A percentile compares a stretch with the other conserved stretches of the same genome.
Conservation (phyloP, 2,113 vertebrate species). For the Dryoscopus gambensis region DNA sequence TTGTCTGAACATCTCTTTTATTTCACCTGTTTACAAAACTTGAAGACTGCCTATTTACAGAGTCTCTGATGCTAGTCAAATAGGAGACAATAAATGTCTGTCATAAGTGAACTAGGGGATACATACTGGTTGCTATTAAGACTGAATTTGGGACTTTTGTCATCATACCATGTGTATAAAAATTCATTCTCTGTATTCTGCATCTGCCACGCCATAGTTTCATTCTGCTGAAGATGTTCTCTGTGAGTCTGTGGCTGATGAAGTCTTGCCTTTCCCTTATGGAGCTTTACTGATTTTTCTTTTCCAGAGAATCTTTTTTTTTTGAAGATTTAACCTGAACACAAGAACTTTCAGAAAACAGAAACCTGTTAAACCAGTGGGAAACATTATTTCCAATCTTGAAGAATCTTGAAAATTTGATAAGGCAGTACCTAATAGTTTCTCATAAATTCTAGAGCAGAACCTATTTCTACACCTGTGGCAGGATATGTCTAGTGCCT, state of each 20-base stretch:
- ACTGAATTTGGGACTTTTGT: neutral
- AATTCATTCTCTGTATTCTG: neutral
- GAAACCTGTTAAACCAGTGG: neutral
- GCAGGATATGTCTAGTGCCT: no score
- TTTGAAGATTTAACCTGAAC: neutral
- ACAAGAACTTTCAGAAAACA: neutral
- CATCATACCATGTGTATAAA: neutral
- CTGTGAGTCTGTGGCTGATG: neutral
- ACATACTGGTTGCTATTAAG: neutral
- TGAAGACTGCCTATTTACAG: neutral
- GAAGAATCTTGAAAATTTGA: neutral
- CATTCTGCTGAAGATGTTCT: neutral
- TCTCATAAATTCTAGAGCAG: neutral
- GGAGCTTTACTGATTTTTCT: neutral
- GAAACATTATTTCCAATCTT: neutral
- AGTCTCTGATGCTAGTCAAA: neutral
- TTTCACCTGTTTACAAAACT: neutral
- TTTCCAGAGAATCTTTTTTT: neutral
- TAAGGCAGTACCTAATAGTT: neutral
- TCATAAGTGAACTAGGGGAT: neutral
- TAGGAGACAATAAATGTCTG: neutral
- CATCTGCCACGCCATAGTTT: neutral
- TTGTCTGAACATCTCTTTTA: neutral
- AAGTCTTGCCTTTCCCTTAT: neutral
- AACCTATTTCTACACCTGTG: neutral